Conservation (phyloP, 2,797 vertebrate species). For the Pipistrellus kuhlii region DNA sequence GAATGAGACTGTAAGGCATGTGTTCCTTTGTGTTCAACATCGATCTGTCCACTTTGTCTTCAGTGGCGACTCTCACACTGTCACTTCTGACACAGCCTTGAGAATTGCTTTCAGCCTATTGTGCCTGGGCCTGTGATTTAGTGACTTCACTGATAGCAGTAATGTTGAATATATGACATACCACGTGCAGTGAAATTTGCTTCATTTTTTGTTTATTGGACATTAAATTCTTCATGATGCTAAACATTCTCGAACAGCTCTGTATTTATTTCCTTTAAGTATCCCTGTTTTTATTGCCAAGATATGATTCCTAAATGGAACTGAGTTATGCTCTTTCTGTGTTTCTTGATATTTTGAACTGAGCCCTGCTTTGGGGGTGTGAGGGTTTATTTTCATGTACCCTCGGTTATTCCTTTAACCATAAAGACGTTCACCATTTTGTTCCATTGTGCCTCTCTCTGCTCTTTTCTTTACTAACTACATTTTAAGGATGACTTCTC, state of each 20-base stretch:
- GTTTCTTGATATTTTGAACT: conserved; percentile 52
- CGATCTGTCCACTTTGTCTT: conserved; percentile 41
- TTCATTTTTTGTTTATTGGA: conserved; percentile 21
- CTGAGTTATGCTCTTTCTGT: neutral
- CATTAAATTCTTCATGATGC: neutral
- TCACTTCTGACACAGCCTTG: conserved; percentile 9
- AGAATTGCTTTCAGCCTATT: neutral
- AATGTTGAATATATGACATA: conserved; percentile 54
- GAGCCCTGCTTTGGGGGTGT: neutral
- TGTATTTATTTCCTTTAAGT: neutral
- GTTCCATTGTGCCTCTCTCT: conserved; percentile 69
- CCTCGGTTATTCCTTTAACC: conserved; percentile 64
- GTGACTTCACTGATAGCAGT: conserved; percentile 6
- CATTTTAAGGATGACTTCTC: conserved; percentile 86
- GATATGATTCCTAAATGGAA: neutral
- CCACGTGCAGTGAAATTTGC: conserved; percentile 13
- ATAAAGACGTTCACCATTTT: conserved; percentile 70
- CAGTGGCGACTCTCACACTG: neutral
- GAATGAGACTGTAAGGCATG: conserved; percentile 45
- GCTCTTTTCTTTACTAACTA: conserved; percentile 85
- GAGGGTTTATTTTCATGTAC: conserved; percentile 43
- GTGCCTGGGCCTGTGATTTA: neutral
- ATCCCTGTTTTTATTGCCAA: conserved; percentile 5
- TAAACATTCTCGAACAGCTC: neutral
- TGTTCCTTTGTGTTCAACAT: conserved; percentile 32